Evolutionary conservation across 2,888 invertebrate genomes (phyloP), one percentile per base, ranked within the genome.

Genomic region (Phyllotreta striolata): DNA sequence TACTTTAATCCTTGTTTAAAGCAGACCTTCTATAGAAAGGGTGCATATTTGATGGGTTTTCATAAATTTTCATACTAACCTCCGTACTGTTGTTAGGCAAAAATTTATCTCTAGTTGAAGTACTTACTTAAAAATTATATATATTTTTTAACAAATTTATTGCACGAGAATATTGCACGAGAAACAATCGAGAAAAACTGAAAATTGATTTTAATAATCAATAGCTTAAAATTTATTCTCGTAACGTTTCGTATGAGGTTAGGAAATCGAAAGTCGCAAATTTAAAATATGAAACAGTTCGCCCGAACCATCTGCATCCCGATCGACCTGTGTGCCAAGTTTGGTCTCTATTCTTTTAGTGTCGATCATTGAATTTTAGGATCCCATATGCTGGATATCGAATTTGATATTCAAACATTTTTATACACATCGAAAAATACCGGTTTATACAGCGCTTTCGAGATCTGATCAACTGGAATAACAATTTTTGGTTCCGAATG

Each of bases 331-430:
- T 12, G 38, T 58, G 56, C 58, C 62, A 64, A 71, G 68, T 64
- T 63, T 56, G 55, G 62, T 66, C 62, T 60, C 62, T 64, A 70
- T 72, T 68, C 72, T 66, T 69, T 68, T 66, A 65, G 65, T 55
- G 54, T 58, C 66, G 56, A 64, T 58, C 66, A 66, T 66, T 71
- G 65, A 65, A 67, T 69, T 69, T 67, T 65, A 66, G 61, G 57
- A 44, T 52, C 62, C 52, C 67, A 66, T 64, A 66, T 61, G 67
- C 62, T 64, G 60, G 34, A 57, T 62, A 64, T 64, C 61, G 62
- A 64, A 64, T 66, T 68, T 60, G 52, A 61, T 66, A 62, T 68
- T 66, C 66, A 57, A 65, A 65, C 63, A 65, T 64, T 66, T 64
- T 61, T 58, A 63, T 67, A 55, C 59, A 55, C 52, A 58, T 62